A percentile compares a stretch with the other conserved stretches of the same genome.
Evolutionary conservation across 1,140 invertebrate genomes (phyloP).

Genomic region (Tetramorium simillimum): DNA sequence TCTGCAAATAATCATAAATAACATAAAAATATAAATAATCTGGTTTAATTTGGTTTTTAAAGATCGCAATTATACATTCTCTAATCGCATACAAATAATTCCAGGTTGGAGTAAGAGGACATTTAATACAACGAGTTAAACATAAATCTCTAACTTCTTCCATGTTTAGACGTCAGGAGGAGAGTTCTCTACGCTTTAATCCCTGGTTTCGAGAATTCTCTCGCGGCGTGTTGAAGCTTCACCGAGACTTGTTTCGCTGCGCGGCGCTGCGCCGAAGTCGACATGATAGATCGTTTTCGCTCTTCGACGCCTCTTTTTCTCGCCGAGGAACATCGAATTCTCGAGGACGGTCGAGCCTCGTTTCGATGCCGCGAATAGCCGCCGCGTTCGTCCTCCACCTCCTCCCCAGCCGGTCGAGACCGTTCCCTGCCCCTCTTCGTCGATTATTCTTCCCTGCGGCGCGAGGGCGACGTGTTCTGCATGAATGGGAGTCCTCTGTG

Average conservation of each 20-base stretch:
- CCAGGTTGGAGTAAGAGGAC: neutral
- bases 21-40: neutral
- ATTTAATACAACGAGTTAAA: neutral
- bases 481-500: constrained; percentile 66
- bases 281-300: constrained; percentile 71
- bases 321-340: constrained; percentile 56
- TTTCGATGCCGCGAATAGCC: constrained; percentile 64
- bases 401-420: neutral
- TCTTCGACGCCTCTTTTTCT: constrained; percentile 65
- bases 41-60: neutral
- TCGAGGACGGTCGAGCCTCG: constrained; percentile 43
- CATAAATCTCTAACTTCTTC: neutral
- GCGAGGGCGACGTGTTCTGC: constrained; percentile 64
- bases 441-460: constrained; percentile 66
- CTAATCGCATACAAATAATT: neutral
- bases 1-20: neutral
- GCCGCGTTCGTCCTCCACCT: constrained; percentile 47
- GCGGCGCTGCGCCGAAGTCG: constrained; percentile 47
- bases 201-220: constrained; percentile 21
- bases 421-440: constrained; percentile 17
- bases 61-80: neutral
- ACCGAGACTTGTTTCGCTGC: constrained; percentile 6
- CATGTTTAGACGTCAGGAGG: neutral
- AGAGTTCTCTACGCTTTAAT: neutral
- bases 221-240: constrained; percentile 11